Percentiles rank a stretch among this genome's conserved stretches.
Conservation (phyloP, 2,797 vertebrate species). For the Taeniopygia guttata region DNA sequence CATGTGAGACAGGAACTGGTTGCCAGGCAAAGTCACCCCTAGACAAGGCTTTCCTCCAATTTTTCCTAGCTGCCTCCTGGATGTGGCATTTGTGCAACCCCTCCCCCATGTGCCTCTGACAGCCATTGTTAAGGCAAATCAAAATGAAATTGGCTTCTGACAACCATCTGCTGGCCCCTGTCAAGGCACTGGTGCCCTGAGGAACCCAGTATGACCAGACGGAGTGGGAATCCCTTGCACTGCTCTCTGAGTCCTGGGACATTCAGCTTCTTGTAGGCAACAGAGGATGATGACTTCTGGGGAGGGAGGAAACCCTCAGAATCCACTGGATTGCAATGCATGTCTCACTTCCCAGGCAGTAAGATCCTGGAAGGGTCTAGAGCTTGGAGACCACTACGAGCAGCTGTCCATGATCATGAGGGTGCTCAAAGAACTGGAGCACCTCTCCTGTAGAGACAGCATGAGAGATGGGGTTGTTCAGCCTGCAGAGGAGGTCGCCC, state of each 20-base stretch:
- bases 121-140: not conserved
- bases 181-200: not conserved
- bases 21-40: not conserved
- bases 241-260: not conserved
- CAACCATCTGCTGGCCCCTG: rapidly evolving
- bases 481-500: not conserved
- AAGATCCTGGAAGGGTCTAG: no score
- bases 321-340: rapidly evolving
- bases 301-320: not conserved
- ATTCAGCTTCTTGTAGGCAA: not conserved
- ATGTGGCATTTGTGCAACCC: not conserved
- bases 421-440: not conserved
- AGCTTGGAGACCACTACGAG: rapidly evolving
- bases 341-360: not conserved
- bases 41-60: not conserved
- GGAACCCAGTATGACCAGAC: rapidly evolving
- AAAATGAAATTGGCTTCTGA: not conserved
- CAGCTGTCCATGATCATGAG: not conserved
- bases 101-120: no score
- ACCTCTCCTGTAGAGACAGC: not conserved
- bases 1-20: not conserved
- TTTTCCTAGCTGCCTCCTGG: not conserved
- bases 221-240: not conserved
- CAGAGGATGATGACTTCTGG: not conserved
- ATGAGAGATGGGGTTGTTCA: not conserved